phyloP scores from a whole-genome alignment of 2,888 invertebrate species.

The Trichogramma evanescens region DNA sequence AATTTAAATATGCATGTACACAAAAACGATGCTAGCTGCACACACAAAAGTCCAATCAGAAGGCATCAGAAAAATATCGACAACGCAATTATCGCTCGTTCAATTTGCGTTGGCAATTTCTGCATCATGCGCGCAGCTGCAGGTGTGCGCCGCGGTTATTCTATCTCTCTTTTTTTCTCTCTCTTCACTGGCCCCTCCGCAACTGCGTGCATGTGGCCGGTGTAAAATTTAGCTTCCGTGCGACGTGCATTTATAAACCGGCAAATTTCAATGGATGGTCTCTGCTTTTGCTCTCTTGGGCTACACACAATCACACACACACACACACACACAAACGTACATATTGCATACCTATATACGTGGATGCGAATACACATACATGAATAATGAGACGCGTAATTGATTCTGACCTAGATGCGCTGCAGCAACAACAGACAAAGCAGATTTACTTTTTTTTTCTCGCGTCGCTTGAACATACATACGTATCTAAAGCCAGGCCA shows the following conservation, averaged over 20 bases:
- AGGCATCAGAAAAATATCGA: too few species aligned
- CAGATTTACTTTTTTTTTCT: too few species aligned
- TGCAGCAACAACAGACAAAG: too few species aligned
- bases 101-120: background rate
- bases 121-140: background rate
- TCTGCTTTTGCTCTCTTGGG: background rate
- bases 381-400: conserved; percentile 19
- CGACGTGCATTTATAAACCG: background rate
- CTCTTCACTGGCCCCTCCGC: background rate
- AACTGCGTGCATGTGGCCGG: background rate
- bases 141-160: background rate
- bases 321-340: background rate
- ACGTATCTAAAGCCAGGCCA: too few species aligned
- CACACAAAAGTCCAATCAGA: too few species aligned
- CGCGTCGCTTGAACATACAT: too few species aligned
- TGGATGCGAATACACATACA: background rate
- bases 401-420: conserved; percentile 8
- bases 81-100: background rate
- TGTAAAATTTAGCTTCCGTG: background rate
- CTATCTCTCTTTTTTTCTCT: background rate
- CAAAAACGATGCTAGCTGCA: too few species aligned
- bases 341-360: too few species aligned
- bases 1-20: too few species aligned
- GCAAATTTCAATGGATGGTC: background rate
- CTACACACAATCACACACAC: too few species aligned